A percentile compares a stretch with the other conserved stretches of the same genome.
Evolutionary conservation across 2,888 invertebrate genomes (phyloP).

Genomic region (Malthinus seriepunctatus): DNA sequence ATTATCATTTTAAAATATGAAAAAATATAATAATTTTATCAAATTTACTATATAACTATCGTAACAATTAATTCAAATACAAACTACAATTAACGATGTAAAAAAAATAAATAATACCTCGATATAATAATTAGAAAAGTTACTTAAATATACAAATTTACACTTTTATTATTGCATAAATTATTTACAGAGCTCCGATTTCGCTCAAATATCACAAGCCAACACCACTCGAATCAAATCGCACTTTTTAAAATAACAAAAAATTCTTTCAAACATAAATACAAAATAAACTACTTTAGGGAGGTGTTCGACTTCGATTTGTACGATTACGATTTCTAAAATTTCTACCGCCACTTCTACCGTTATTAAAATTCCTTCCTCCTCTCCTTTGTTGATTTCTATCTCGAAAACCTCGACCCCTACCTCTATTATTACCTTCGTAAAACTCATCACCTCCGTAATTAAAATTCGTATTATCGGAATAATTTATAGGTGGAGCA

Average conservation of each 20-base stretch:
- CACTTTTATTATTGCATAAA: too few species aligned
- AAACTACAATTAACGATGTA: too few species aligned
- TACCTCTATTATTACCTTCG: slow-evolving; percentile 28
- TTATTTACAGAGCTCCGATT: neutral
- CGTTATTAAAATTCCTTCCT: slow-evolving; percentile 22
- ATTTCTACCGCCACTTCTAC: slow-evolving; percentile 29
- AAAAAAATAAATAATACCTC: too few species aligned
- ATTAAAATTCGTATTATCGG: slow-evolving; percentile 23
- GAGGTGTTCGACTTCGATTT: slow-evolving; percentile 47
- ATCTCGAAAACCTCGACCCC: slow-evolving; percentile 20
- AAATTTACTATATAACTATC: too few species aligned
- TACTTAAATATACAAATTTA: too few species aligned
- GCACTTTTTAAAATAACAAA: slow-evolving; percentile 6
- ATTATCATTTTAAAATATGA: too few species aligned
- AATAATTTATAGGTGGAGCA: slow-evolving; percentile 39
- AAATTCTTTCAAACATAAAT: neutral
- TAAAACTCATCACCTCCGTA: slow-evolving; percentile 57
- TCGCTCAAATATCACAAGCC: neutral
- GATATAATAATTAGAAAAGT: too few species aligned
- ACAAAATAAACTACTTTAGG: slow-evolving; percentile 32
- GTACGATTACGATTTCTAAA: slow-evolving; percentile 45
- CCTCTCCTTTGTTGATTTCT: slow-evolving; percentile 16
- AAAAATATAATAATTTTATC: too few species aligned
- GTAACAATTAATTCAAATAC: too few species aligned
- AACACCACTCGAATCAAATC: neutral